Conservation (phyloP, 2,888 invertebrate genomes). For the Amphipyra berbera region DNA sequence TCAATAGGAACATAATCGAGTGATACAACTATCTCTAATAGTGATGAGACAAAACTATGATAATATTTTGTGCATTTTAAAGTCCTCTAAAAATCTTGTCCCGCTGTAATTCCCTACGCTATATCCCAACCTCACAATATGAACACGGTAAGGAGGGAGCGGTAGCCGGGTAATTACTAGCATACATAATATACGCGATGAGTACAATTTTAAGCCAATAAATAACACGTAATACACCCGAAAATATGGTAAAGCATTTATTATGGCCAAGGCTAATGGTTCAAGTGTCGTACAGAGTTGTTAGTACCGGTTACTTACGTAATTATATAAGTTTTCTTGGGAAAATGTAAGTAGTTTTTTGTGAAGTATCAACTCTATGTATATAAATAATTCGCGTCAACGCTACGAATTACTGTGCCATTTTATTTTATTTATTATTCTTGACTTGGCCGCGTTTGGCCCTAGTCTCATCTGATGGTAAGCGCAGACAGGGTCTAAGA, state of each 20-base stretch:
- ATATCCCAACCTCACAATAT: conserved; percentile 46
- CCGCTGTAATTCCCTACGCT: conserved; percentile 11
- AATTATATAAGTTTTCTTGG: conserved; percentile 10
- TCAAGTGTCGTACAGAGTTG: conserved; percentile 52
- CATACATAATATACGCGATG: conserved; percentile 87
- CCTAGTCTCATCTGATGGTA: too few species aligned
- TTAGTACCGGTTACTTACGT: conserved; percentile 37
- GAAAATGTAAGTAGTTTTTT: background rate
- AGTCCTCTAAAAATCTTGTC: background rate
- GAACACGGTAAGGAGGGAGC: conserved; percentile 60
- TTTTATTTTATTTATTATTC: too few species aligned
- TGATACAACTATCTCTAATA: too few species aligned
- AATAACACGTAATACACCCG: conserved; percentile 83
- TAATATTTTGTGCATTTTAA: too few species aligned
- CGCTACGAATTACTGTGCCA: too few species aligned
- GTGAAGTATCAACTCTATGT: too few species aligned
- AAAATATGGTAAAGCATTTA: conserved; percentile 87
- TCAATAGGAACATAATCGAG: too few species aligned
- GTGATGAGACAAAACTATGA: too few species aligned
- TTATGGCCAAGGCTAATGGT: conserved; percentile 71
- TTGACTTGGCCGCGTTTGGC: too few species aligned
- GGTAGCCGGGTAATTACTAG: conserved; percentile 78
- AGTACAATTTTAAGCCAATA: conserved; percentile 89
- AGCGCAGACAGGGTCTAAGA: too few species aligned
- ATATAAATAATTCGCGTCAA: too few species aligned